These are phyloP conservation scores for Neostethus bicornis DNA, from an alignment of 2,797 vertebrate genomes.

Conservation along the genomic window DNA sequence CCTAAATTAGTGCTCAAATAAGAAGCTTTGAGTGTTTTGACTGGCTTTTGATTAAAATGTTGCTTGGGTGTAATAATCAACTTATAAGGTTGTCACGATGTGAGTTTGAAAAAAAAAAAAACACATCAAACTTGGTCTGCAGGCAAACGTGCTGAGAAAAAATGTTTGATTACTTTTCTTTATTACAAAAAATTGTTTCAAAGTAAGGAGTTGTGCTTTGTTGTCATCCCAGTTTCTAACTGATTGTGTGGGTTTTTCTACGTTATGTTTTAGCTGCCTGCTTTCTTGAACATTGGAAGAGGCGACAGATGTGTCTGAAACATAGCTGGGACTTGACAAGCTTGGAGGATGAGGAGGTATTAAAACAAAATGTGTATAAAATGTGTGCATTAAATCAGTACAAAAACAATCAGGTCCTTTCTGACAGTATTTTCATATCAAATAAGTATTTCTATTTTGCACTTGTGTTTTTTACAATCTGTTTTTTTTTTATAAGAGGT, in stretches of 20 bases:
- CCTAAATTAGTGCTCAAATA: not conserved
- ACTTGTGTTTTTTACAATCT: not conserved
- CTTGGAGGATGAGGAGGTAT: constrained; percentile 94
- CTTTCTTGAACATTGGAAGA: constrained; percentile 98
- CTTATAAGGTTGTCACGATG: not conserved
- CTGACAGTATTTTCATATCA: not conserved
- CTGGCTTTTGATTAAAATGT: not conserved
- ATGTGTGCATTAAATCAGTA: not conserved
- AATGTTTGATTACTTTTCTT: not conserved
- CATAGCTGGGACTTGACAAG: constrained; percentile 96
- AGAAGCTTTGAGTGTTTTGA: not conserved
- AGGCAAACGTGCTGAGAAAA: not conserved
- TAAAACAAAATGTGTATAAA: not conserved
- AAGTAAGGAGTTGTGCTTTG: accelerated
- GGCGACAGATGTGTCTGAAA: constrained; percentile 91
- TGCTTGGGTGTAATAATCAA: not conserved
- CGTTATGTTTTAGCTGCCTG: constrained; percentile 85
- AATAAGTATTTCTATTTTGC: not conserved
- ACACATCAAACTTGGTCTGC: not conserved
- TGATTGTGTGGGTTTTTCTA: constrained; percentile 33
- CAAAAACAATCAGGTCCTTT: not conserved
- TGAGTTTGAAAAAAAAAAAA: not conserved
- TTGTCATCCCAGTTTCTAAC: not conserved
- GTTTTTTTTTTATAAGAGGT: not conserved
- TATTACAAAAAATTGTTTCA: not conserved